These are phyloP conservation scores for Gymnarchus niloticus DNA, from an alignment of 2,113 vertebrate species.

Conservation along the genomic window DNA sequence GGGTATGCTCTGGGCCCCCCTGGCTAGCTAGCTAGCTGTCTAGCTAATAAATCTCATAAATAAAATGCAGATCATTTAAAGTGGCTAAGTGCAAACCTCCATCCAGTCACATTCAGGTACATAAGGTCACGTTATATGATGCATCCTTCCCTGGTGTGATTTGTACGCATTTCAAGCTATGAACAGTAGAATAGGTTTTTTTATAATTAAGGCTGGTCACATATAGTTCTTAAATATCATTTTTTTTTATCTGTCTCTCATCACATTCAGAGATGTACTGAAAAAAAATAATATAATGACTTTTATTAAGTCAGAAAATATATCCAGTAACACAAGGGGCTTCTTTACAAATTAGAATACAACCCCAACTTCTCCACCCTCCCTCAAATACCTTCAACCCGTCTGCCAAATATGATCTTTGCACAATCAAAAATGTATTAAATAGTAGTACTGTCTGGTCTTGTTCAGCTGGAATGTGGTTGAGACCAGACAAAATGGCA, in stretches of 20 bases:
- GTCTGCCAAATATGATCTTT: slow-evolving; percentile 43
- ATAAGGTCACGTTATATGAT: background rate
- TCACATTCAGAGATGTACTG: background rate
- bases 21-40: no score
- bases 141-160: background rate
- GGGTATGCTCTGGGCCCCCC: no score
- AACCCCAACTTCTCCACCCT: background rate
- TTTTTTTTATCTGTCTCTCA: background rate
- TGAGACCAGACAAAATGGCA: slow-evolving; percentile 44
- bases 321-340: slow-evolving; percentile 8
- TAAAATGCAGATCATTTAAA: background rate
- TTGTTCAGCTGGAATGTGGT: slow-evolving; percentile 52
- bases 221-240: background rate
- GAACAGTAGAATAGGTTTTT: background rate
- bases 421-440: slow-evolving; percentile 44
- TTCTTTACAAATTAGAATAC: slow-evolving; percentile 4
- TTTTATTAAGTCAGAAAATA: background rate
- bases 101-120: background rate
- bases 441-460: slow-evolving; percentile 51
- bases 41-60: background rate
- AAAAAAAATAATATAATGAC: background rate
- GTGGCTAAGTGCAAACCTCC: background rate
- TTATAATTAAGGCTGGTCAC: background rate
- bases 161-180: background rate
- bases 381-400: slow-evolving; percentile 40